A percentile compares a stretch with the other conserved stretches of the same genome.
These are phyloP conservation scores for Agrochola circellaris DNA, from an alignment of 2,888 invertebrate genomes.

Conservation along the genomic window DNA sequence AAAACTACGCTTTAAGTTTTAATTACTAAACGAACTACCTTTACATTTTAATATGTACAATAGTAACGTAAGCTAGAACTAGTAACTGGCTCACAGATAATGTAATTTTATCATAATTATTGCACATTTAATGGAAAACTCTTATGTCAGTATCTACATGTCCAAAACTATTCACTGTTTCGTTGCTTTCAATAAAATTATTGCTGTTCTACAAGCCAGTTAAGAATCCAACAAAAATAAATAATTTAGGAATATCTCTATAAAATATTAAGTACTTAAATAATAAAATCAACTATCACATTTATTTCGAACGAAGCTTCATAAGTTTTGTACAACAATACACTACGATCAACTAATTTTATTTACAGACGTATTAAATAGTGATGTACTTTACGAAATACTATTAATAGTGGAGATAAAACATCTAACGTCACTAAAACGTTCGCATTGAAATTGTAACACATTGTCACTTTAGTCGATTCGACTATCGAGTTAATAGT, in stretches of 20 bases:
- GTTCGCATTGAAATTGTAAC: conserved; percentile 60
- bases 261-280: conserved; percentile 89
- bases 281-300: conserved; percentile 90
- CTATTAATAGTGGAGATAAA: conserved; percentile 80
- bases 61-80: conserved; percentile 66
- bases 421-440: conserved; percentile 79
- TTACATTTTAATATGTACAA: conserved; percentile 80
- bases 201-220: conserved; percentile 69
- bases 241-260: conserved; percentile 89
- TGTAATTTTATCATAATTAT: conserved; percentile 65
- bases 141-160: conserved; percentile 55
- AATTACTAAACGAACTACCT: conserved; percentile 75
- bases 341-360: conserved; percentile 67
- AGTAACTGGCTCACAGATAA: conserved; percentile 74
- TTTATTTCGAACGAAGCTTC: conserved; percentile 89
- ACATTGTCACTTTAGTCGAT: conserved; percentile 73
- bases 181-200: conserved; percentile 55
- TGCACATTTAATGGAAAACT: conserved; percentile 66
- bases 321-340: conserved; percentile 83
- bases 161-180: conserved; percentile 48
- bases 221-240: conserved; percentile 80
- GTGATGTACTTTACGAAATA: conserved; percentile 74
- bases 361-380: conserved; percentile 76
- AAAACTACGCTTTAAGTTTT: conserved; percentile 74
- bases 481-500: conserved; percentile 79